These are phyloP conservation scores for Aplocera efformata DNA, from an alignment of 2,888 invertebrate species.

Conservation along the genomic window DNA sequence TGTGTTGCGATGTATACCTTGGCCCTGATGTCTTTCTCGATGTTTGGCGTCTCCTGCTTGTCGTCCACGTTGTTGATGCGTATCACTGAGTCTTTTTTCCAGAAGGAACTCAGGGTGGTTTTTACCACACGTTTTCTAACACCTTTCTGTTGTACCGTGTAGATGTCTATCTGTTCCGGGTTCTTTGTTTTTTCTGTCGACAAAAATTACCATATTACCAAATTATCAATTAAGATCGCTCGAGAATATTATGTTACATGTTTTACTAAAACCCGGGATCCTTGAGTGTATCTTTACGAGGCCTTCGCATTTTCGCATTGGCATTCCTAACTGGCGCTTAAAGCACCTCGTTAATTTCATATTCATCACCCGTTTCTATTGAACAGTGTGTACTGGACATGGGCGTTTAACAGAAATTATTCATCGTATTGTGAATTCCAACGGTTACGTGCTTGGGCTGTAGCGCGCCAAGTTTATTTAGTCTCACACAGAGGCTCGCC, in stretches of 20 bases:
- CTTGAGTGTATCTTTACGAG: constrained; percentile 29
- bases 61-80: constrained; percentile 87
- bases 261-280: constrained; percentile 24
- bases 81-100: constrained; percentile 84
- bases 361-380: constrained; percentile 43
- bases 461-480: constrained; percentile 51
- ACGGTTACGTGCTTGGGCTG: constrained; percentile 44
- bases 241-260: constrained; percentile 19
- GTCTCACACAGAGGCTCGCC: constrained; percentile 43
- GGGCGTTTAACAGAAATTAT: constrained; percentile 47
- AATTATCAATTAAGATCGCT: constrained; percentile 12
- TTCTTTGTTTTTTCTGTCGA: constrained; percentile 86
- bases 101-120: constrained; percentile 83
- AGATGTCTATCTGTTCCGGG: constrained; percentile 85
- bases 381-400: constrained; percentile 30
- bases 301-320: constrained; percentile 39
- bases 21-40: constrained; percentile 84
- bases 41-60: constrained; percentile 84
- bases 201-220: constrained; percentile 30
- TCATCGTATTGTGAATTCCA: constrained; percentile 59
- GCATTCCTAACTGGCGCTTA: constrained; percentile 27
- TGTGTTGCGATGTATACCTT: constrained; percentile 72
- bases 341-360: constrained; percentile 37
- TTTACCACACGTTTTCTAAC: constrained; percentile 81
- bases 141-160: constrained; percentile 82